Conservation (phyloP, 2,888 invertebrate species). For the Ennomos quercinarius region DNA sequence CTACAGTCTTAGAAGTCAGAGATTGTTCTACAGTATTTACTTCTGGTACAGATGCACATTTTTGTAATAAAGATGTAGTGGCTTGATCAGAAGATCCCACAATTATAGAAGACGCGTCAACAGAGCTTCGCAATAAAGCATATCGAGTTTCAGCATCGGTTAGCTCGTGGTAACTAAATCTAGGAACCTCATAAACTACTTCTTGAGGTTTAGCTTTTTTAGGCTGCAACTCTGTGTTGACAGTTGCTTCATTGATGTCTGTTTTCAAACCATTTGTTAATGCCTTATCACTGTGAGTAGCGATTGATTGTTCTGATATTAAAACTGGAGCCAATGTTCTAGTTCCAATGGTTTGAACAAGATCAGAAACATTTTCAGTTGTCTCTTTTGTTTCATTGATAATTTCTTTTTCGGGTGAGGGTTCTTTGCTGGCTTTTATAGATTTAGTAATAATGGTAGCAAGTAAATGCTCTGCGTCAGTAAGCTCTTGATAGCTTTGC, state of each 20-base stretch:
- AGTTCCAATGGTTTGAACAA: constrained; percentile 1
- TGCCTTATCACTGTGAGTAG: constrained; percentile 19
- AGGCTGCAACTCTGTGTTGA: constrained; percentile 13
- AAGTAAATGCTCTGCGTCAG: constrained; percentile 52
- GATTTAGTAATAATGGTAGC: constrained; percentile 45
- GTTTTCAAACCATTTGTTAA: constrained; percentile 21
- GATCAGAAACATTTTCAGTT: background rate
- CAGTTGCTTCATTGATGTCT: constrained; percentile 16
- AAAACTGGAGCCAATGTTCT: background rate
- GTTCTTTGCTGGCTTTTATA: constrained; percentile 40
- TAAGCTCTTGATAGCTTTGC: constrained; percentile 50
- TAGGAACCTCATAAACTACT: constrained; percentile 51
- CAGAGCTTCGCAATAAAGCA: constrained; percentile 36
- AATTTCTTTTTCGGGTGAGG: constrained; percentile 24
- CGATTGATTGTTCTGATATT: background rate
- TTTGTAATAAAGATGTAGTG: background rate
- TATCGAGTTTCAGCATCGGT: constrained; percentile 59
- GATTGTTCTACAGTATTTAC: background rate
- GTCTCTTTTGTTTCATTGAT: constrained; percentile 1
- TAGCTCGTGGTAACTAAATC: constrained; percentile 58
- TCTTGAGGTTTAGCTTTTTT: constrained; percentile 21
- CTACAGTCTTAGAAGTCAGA: no score
- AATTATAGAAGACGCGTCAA: background rate
- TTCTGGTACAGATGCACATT: background rate
- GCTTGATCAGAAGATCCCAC: background rate